phyloP scores from a whole-genome alignment of 1,140 invertebrate genomes.

The Geopemphigus sp. region DNA sequence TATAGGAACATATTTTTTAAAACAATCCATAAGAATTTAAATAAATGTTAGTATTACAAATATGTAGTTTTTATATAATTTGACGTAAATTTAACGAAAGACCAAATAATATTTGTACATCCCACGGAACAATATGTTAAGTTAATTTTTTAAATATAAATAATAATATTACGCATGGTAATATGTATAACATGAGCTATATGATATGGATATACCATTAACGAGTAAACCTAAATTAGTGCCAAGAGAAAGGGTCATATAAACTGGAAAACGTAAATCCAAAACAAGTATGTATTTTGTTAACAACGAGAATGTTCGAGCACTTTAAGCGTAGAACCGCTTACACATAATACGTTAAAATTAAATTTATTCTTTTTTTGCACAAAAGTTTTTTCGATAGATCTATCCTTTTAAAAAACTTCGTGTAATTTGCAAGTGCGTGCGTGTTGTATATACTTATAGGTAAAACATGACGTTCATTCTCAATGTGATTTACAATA shows the following conservation, averaged over 20 bases:
- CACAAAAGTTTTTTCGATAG: background rate
- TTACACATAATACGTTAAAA: conserved; percentile 12
- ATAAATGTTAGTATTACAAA: background rate
- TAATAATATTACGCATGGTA: background rate
- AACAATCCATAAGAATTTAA: background rate
- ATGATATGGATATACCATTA: background rate
- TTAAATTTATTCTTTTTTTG: background rate
- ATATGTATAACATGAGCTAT: background rate
- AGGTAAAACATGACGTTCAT: background rate
- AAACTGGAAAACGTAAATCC: background rate
- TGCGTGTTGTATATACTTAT: background rate
- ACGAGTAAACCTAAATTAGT: conserved; percentile 7
- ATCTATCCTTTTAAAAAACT: background rate
- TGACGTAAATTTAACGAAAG: background rate
- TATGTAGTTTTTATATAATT: background rate
- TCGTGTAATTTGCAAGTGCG: background rate
- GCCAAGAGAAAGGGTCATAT: conserved; percentile 10
- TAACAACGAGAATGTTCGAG: background rate
- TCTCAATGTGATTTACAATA: background rate
- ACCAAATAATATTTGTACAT: background rate
- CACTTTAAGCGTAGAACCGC: background rate
- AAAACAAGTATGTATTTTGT: background rate
- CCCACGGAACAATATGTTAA: too few species aligned
- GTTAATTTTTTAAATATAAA: background rate
- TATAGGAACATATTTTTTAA: background rate